Base-by-base conservation (phyloP, 37 sponge, comb jelly and placozoan species). In the Hormiphora californensis region DNA sequence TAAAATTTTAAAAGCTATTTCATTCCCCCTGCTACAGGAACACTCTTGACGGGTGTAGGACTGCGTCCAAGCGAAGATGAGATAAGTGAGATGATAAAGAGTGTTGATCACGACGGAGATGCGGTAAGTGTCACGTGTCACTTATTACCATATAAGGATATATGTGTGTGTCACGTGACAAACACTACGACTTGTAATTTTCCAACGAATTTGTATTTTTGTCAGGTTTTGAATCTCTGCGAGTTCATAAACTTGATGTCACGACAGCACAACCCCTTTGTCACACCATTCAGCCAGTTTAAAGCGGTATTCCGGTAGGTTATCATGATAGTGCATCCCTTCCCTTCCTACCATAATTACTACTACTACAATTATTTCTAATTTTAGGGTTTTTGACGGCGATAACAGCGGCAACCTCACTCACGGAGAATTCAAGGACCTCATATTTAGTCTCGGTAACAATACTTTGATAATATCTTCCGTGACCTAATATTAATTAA, bases 161-260 rank as follows among this genome's bases (percentile, higher is more conserved):
- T 49, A 17, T 49, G 15, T 49, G 9, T 49, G 15, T 49, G 9
- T 49, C 53, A 49, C 12, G 15, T 17, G 9, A 17, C 15, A 49
- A 17, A 17, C 12, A 49, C 53, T 49, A 49, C 53, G 15, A 49
- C 53, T 49, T 49, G 9, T 49, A 49, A 15, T 49, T 49, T 49
- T 17, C 9, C 9, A 15, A 49, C 15, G 15, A 15, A 9, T 49
- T 15, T 49, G 15, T 17, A 49, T 49, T 17, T 15, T 49, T 17
- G 12, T 15, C 44, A 73, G 81, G 81, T 73, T 1, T 28, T 73
- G 43, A 73, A 73, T n/a, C 35, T 73, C 1, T 73, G 81, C 23
- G 81, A 73, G 81, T 73, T 73, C 25, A 73, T 73, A 21, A 73
- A 73, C 81, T 46, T 73, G 5, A 73, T 73, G 81, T 73, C 81